Base-by-base conservation (phyloP, 2,113 vertebrate species). In the Chaetodon auriga region DNA sequence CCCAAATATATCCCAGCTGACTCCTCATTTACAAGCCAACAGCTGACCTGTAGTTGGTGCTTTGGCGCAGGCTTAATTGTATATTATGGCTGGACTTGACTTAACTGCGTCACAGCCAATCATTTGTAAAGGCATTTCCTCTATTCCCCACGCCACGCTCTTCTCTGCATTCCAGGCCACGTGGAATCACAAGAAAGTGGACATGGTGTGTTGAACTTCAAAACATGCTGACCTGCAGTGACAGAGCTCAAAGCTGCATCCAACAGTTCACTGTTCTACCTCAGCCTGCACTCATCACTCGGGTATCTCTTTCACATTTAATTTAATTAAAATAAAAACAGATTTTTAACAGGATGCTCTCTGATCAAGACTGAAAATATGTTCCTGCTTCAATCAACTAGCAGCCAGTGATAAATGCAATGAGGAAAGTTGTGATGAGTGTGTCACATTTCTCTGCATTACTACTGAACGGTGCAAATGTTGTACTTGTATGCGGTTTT, bases 31-130 rank as follows among this genome's bases (percentile, higher is more conserved):
- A 64, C 72, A 43, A 62, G 76, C 72, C 2, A 58, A 25, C 54
- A 58, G 63, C 55, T 68, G 74, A 88, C 61, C 75, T 84, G 51
- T 23, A 38, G 16, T n/a, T 25, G 23, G 55, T 38, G 48, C 66
- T 70, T 43, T 85, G 83, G 80, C 65, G n/a, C 30, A 3, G 18
- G 41, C 43, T 54, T 45, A 35, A 61, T 23, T 49, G 25, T 48
- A 15, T 57, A 76, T 5, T 1, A 25, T 5, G 30, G 41, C 48
- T 9, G n/a, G 58, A 66, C 61, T 58, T 54, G 23, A 45, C 21
- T 58, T 45, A 23, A 45, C 15, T 7, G 53, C 35, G 1, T 74
- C 81, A 53, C 61, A 23, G 72, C 69, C 30, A 51, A 36, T 30
- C 25, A 65, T 35, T 41, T 15, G 35, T 63, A 45, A 46, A 62